phyloP scores from a whole-genome alignment of 1,140 invertebrate genomes.

The Cepaea nemoralis region DNA sequence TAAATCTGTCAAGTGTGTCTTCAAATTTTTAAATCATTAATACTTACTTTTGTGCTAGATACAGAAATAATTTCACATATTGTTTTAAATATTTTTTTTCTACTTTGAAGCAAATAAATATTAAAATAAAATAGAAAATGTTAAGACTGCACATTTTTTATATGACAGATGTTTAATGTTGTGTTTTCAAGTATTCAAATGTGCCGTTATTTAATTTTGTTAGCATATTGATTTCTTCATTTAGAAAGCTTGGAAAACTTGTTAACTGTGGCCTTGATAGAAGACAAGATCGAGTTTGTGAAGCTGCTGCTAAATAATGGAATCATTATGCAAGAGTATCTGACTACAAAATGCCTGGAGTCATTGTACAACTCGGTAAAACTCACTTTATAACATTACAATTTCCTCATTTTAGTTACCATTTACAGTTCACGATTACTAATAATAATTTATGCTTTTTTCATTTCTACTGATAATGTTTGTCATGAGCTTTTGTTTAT shows the following conservation, averaged over 20 bases:
- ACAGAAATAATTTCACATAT: too few species aligned
- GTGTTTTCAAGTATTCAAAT: too few species aligned
- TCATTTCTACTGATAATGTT: background rate
- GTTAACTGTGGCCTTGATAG: conserved; percentile 95
- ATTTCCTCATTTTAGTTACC: background rate
- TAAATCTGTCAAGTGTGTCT: too few species aligned
- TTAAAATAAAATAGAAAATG: too few species aligned
- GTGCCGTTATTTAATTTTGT: too few species aligned
- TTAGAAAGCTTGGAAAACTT: conserved; percentile 88
- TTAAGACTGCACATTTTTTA: too few species aligned
- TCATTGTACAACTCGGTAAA: conserved; percentile 83
- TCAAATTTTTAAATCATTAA: too few species aligned
- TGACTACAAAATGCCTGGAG: conserved; percentile 90
- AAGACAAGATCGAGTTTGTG: conserved; percentile 96
- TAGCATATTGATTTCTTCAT: conserved; percentile 22
- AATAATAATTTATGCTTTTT: background rate
- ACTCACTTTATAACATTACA: background rate
- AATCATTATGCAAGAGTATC: conserved; percentile 94
- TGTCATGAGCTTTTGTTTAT: too few species aligned
- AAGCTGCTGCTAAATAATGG: conserved; percentile 94
- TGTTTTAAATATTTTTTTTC: too few species aligned
- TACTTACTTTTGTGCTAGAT: background rate
- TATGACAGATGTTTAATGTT: too few species aligned
- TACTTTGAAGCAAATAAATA: too few species aligned
- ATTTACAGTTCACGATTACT: background rate